Evolutionary conservation across 2,113 vertebrate species (phyloP), one percentile per base, ranked within the genome.

Genomic region (Sitta europaea): DNA sequence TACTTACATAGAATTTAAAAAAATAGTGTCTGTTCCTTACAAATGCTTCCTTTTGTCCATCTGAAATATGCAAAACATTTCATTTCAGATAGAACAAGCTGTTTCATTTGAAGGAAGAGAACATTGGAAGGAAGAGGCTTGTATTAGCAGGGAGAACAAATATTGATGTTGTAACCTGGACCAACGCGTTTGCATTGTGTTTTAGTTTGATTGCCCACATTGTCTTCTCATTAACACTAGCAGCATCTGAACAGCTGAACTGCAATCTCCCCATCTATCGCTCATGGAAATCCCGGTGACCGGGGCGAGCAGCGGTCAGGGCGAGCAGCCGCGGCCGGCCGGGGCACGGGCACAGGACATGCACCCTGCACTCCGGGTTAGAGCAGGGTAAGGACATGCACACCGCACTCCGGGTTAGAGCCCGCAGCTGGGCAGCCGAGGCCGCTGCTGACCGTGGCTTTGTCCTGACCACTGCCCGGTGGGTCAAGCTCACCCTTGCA

Each of bases 131-230:
- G 73, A 93, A 87, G 33, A 91, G 20, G n/a, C 9, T 87, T 74
- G 22, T 51, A 81, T 89, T 63, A 86, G 51, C 57, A 63, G 33
- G 43, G 59, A 95, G 59, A 68, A 87, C 55, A 95, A 91, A 93
- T 91, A 87, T 53, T 93, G 57, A 71, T 87, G 81, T 51, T 92
- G 43, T 53, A 94, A 94, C 62, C 88, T 90, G 82, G 78, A 86
- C 75, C 31, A 88, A 61, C 6, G 43, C 29, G 20, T 87, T 90
- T 81, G 19, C 81, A 58, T 86, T 92, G 62, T 92, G 53, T 45
- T 96, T 93, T 35, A 54, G 31, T 73, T 73, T 90, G 81, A 93
- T 95, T 94, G 79, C 36, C 54, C 81, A 90, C 77, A 67, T 75
- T 87, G 81, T 92, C 74, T 88, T 94, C 77, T 92, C 58, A 61